Base-by-base conservation (phyloP, 1,140 invertebrate genomes). In the Gonatopus flavifemur region DNA sequence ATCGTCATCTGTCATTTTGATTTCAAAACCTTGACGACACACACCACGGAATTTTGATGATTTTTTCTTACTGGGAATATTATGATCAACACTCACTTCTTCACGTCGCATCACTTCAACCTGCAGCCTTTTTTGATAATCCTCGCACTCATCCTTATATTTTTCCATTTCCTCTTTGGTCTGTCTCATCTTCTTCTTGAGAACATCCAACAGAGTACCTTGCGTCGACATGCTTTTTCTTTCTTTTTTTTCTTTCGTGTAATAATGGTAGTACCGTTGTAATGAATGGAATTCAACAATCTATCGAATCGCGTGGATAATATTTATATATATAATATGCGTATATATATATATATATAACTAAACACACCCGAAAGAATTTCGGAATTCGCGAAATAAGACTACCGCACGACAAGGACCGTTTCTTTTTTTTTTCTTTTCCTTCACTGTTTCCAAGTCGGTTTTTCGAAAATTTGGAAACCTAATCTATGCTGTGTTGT, bases 111-210 rank as follows among this genome's bases (percentile, higher is more conserved):
- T 88, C 74, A 91, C 84, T 85, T 96, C 93, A 67, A 89, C 82
- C 82, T 94, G 91, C 67, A 93, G 83, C 76, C 88, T 86, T 83
- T 92, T 92, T 77, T 93, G 88, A 74, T 87, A 89, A 74, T 95
- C 92, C 77, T 96, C 92, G 73, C 89, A 91, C 76, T 95, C 92
- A 78, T 98, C 96, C 82, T 94, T 96, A 81, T 93, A 94, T 78
- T 92, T 89, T 77, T 98, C 95, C 87, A 94, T 91, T 83, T 98
- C 96, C 76, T 97, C 93, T 82, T 96, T 96, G 54, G 96, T 93
- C 76, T 94, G 91, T 64, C 92, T 86, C 96, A 98, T 98, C 87
- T 98, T 99, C 85, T 97, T 96, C 85, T 98, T 98, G 59, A 98
- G 84, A 64, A 96, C 92, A 82, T 96, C 94, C 69, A 96, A 83